Percentiles rank a stretch among this genome's conserved stretches.
Conservation (phyloP, 1,140 invertebrate genomes). For the Drosophila mauritiana region DNA sequence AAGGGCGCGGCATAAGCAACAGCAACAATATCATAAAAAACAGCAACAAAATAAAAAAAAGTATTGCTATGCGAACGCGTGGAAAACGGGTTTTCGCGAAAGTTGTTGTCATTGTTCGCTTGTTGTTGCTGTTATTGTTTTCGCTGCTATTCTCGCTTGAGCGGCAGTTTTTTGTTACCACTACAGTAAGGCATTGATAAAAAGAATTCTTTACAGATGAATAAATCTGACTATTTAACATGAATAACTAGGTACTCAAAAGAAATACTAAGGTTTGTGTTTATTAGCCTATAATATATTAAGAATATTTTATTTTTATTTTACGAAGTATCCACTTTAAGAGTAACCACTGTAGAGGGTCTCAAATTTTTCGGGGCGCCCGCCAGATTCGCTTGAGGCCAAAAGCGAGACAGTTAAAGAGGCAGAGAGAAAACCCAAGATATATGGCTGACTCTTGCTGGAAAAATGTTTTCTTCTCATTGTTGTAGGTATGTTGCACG, state of each 20-base stretch:
- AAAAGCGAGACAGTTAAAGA: conserved; percentile 8
- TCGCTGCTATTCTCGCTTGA: conserved; percentile 34
- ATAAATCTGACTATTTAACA: no score
- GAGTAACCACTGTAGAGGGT: conserved; percentile 3
- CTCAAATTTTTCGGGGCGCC: conserved; percentile 22
- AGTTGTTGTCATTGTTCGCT: conserved; percentile 70
- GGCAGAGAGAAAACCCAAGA: conserved; percentile 22
- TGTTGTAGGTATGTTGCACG: background rate
- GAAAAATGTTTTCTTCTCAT: conserved; percentile 40
- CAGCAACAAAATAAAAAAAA: conserved; percentile 14
- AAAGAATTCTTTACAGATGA: background rate
- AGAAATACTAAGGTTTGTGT: no score
- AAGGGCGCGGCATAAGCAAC: conserved; percentile 52
- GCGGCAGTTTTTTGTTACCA: conserved; percentile 13
- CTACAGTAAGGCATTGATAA: conserved; percentile 3
- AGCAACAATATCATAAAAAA: conserved; percentile 32
- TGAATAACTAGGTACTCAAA: no score
- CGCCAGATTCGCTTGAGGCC: conserved; percentile 16
- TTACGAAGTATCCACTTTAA: background rate
- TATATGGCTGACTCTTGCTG: conserved; percentile 32
- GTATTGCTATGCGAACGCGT: conserved; percentile 73
- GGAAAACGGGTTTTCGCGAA: conserved; percentile 81
- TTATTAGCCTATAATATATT: no score
- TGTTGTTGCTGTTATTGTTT: conserved; percentile 18
- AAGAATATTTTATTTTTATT: no score